phyloP scores from a whole-genome alignment of 2,797 vertebrate genomes.

The Heterohyrax brucei region DNA sequence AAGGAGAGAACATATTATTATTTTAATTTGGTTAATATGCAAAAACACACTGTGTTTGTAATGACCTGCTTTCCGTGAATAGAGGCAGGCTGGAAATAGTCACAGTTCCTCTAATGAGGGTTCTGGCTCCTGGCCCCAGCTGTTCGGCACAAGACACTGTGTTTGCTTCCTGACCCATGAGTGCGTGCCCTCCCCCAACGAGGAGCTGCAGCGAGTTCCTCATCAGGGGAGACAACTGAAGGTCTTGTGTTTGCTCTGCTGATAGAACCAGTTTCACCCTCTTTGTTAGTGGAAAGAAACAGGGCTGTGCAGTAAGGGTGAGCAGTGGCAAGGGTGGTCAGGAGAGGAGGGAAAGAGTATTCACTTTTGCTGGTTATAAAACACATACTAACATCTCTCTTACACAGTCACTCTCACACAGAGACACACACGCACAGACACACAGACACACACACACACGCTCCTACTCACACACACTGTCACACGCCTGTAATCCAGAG shows the following conservation, averaged over 20 bases:
- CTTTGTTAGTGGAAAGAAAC: slow-evolving; percentile 81
- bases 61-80: slow-evolving; percentile 93
- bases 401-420: neutral
- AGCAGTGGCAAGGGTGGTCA: neutral
- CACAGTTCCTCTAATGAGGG: slow-evolving; percentile 96
- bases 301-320: slow-evolving; percentile 55
- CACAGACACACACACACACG: neutral
- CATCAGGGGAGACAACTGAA: slow-evolving; percentile 88
- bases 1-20: slow-evolving; percentile 91
- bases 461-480: neutral
- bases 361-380: neutral
- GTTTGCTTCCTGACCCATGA: slow-evolving; percentile 91
- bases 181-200: slow-evolving; percentile 89
- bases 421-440: neutral
- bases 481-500: neutral
- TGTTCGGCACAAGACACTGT: slow-evolving; percentile 90
- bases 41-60: slow-evolving; percentile 90
- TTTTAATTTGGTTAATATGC: slow-evolving; percentile 92
- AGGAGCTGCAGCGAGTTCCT: slow-evolving; percentile 91
- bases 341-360: neutral
- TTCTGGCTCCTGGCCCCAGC: slow-evolving; percentile 93
- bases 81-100: slow-evolving; percentile 95
- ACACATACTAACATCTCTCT: neutral
- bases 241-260: slow-evolving; percentile 88
- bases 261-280: slow-evolving; percentile 84